Conservation (phyloP, 1,140 invertebrate genomes). For the Parapsyche elsis region DNA sequence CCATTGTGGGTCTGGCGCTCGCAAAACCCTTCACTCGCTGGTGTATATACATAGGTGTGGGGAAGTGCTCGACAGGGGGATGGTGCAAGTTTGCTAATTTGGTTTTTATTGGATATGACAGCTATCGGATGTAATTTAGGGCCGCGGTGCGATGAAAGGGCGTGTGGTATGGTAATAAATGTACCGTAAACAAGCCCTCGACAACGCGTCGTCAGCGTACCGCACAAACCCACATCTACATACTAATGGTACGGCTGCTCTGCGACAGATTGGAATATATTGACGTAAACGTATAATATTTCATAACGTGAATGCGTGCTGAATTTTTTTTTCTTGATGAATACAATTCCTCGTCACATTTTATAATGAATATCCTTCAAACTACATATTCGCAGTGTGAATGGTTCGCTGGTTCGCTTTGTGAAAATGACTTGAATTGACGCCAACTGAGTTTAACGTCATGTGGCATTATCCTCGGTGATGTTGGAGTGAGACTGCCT, state of each 20-base stretch:
- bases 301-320: too few relatives aligned
- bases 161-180: slow-evolving; percentile 40
- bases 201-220: slow-evolving; percentile 1
- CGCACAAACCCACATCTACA: not conserved
- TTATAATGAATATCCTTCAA: too few relatives aligned
- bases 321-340: too few relatives aligned
- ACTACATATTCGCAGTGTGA: too few relatives aligned
- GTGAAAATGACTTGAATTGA: too few relatives aligned
- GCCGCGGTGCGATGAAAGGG: slow-evolving; percentile 31
- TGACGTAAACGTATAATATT: not conserved
- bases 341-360: too few relatives aligned
- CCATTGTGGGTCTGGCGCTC: not conserved
- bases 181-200: slow-evolving; percentile 28
- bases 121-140: slow-evolving; percentile 53
- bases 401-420: too few relatives aligned
- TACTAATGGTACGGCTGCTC: not conserved
- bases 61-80: not conserved
- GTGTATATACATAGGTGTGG: too few relatives aligned
- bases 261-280: slow-evolving; percentile 7
- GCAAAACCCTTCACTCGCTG: too few relatives aligned
- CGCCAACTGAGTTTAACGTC: too few relatives aligned
- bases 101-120: slow-evolving; percentile 55
- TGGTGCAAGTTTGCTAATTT: slow-evolving; percentile 49
- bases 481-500: too few relatives aligned
- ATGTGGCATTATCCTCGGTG: too few relatives aligned